A percentile compares a stretch with the other conserved stretches of the same genome.
These are phyloP conservation scores for Xiphorhynchus elegans DNA, from an alignment of 2,113 vertebrate species.

Conservation along the genomic window DNA sequence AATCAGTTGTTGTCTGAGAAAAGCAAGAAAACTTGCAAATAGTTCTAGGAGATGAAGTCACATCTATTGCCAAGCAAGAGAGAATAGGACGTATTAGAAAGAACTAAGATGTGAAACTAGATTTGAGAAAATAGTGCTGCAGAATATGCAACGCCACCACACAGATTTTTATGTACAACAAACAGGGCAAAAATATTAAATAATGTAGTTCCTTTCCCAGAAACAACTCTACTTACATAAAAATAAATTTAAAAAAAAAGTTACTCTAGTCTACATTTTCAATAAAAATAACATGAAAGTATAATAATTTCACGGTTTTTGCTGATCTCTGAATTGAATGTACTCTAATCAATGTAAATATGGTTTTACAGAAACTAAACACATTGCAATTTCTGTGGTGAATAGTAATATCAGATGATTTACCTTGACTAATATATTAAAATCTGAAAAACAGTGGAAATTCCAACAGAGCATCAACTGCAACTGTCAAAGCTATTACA, in stretches of 20 bases:
- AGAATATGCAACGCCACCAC: not conserved
- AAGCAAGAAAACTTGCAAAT: not conserved
- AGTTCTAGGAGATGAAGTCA: not conserved
- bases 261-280: not conserved
- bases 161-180: not conserved
- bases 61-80: not conserved
- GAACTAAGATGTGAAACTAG: constrained; percentile 8
- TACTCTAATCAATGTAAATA: constrained; percentile 55
- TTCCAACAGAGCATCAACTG: constrained; percentile 13
- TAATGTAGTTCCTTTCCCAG: not conserved
- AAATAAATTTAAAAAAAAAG: not conserved
- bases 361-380: not conserved
- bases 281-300: constrained; percentile 41
- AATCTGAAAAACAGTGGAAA: constrained; percentile 22
- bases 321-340: not conserved
- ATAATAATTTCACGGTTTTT: constrained; percentile 44
- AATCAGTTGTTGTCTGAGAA: not conserved
- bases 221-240: not conserved
- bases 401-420: constrained; percentile 36
- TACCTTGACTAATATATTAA: constrained; percentile 42
- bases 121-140: not conserved
- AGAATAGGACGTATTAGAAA: constrained; percentile 1
- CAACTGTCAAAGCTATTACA: constrained; percentile 37
- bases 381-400: constrained; percentile 21
- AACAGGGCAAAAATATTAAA: not conserved